Evolutionary conservation across 2,888 invertebrate genomes (phyloP).

Genomic region (Habroteleia sp.): DNA sequence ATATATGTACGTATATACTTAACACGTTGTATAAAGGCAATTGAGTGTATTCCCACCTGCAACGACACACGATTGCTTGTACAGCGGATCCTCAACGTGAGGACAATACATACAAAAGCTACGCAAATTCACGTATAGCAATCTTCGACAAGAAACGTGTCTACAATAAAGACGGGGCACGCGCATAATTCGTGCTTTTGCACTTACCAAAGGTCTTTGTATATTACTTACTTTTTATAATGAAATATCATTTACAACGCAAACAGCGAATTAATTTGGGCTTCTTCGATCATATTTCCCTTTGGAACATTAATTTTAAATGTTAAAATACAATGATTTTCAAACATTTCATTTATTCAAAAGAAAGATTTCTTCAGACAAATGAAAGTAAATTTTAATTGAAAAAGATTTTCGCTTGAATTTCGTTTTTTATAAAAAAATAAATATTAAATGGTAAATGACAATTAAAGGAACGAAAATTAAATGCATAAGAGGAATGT

Average conservation of each 20-base stretch:
- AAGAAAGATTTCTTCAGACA: too few species aligned
- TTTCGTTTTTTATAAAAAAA: too few species aligned
- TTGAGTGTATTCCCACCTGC: constrained; percentile 38
- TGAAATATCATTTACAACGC: constrained; percentile 6
- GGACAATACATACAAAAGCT: constrained; percentile 42
- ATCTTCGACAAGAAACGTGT: constrained; percentile 41
- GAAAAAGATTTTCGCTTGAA: too few species aligned
- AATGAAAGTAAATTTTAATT: too few species aligned
- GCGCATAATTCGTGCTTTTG: constrained; percentile 10
- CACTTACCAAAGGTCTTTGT: constrained; percentile 10
- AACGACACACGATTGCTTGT: constrained; percentile 45
- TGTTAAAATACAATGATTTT: too few species aligned
- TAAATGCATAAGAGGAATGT: not conserved
- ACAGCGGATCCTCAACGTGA: constrained; percentile 42
- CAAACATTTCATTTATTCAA: too few species aligned
- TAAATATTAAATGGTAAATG: too few species aligned
- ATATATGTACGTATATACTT: constrained; percentile 15
- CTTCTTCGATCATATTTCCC: too few species aligned
- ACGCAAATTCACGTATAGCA: constrained; percentile 42
- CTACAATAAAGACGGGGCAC: constrained; percentile 33
- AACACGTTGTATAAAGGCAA: constrained; percentile 32
- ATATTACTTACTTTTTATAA: constrained; percentile 20
- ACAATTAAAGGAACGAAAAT: too few species aligned
- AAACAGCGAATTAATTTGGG: not conserved
- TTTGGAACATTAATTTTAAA: too few species aligned